Conservation (phyloP, 2,113 vertebrate genomes). For the Pampusana beccarii region DNA sequence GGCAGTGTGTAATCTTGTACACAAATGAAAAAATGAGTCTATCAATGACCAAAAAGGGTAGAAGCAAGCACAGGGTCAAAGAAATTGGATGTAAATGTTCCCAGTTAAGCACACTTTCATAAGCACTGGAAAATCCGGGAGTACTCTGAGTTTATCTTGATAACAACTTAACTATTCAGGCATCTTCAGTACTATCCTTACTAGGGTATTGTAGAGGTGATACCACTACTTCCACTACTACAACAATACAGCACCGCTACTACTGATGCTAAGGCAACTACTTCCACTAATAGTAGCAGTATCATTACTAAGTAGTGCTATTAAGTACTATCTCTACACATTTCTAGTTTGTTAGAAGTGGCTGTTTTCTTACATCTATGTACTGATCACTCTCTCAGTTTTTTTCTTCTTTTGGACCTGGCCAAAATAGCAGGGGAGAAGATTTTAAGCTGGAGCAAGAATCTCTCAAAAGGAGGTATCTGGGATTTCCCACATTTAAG, state of each 20-base stretch:
- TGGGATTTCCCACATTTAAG: not conserved
- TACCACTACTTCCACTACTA: not conserved
- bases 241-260: not conserved
- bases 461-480: not conserved
- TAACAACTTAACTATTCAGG: not conserved
- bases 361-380: not conserved
- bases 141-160: not conserved
- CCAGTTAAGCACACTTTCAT: not conserved
- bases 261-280: not conserved
- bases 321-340: not conserved
- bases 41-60: not conserved
- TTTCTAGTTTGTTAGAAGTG: not conserved
- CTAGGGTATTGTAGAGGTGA: not conserved
- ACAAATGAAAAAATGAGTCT: not conserved
- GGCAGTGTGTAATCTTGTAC: not conserved
- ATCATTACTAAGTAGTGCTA: rapidly evolving
- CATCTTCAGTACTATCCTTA: not conserved
- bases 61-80: not conserved
- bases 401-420: not conserved
- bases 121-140: not conserved
- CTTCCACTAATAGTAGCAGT: not conserved
- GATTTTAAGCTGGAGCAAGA: not conserved
- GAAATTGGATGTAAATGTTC: not conserved
- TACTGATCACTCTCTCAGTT: not conserved
- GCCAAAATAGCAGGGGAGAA: not conserved